Evolutionary conservation across 2,113 vertebrate species (phyloP).

Genomic region (Choloepus hoffmanni): DNA sequence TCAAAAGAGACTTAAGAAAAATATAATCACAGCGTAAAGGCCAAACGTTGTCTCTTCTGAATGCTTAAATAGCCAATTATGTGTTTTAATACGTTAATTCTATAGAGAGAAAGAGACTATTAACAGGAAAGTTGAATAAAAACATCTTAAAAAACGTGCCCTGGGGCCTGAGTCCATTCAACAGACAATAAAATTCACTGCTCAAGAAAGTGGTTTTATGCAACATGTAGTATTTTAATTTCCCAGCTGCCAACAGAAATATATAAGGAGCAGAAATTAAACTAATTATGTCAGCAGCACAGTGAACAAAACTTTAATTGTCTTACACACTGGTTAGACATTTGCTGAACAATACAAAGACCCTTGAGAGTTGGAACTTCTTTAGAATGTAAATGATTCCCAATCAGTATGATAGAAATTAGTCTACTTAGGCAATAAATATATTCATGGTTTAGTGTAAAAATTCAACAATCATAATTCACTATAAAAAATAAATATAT

Average conservation of each 20-base stretch:
- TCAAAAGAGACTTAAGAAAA: slow-evolving; percentile 63
- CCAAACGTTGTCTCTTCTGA: slow-evolving; percentile 74
- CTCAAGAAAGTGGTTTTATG: slow-evolving; percentile 76
- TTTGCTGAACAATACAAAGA: slow-evolving; percentile 72
- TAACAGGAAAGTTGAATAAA: slow-evolving; percentile 77
- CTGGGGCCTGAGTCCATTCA: slow-evolving; percentile 73
- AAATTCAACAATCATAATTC: slow-evolving; percentile 54
- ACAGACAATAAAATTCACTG: slow-evolving; percentile 76
- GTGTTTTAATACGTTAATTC: slow-evolving; percentile 78
- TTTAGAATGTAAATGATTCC: slow-evolving; percentile 78
- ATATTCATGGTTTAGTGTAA: slow-evolving; percentile 53
- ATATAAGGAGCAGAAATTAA: slow-evolving; percentile 80
- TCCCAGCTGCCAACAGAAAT: slow-evolving; percentile 80
- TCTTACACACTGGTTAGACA: slow-evolving; percentile 77
- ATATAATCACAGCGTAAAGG: slow-evolving; percentile 70
- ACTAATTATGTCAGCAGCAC: slow-evolving; percentile 79
- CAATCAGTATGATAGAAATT: slow-evolving; percentile 76
- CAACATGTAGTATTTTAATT: slow-evolving; percentile 80
- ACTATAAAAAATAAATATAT: slow-evolving; percentile 40
- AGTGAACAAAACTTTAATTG: slow-evolving; percentile 83
- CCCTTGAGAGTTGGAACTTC: slow-evolving; percentile 71
- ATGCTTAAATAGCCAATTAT: slow-evolving; percentile 78
- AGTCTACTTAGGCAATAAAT: slow-evolving; percentile 62
- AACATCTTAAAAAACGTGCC: slow-evolving; percentile 76
- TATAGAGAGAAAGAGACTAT: slow-evolving; percentile 74